Percentiles rank a stretch among this genome's conserved stretches.
Evolutionary conservation across 2,113 vertebrate species (phyloP).

Genomic region (Thomomys bottae): DNA sequence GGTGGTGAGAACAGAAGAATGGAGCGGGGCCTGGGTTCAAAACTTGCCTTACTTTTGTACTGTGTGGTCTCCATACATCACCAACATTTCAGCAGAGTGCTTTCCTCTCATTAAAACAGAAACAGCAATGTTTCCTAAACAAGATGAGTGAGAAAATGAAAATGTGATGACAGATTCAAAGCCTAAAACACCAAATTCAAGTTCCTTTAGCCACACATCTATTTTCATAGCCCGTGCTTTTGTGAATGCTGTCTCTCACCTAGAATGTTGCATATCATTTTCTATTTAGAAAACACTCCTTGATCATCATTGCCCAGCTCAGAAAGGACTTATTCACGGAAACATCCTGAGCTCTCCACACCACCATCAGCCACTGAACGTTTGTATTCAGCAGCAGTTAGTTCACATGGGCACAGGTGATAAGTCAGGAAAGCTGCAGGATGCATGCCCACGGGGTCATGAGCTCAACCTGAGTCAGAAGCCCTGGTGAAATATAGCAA

Average conservation of each 20-base stretch:
- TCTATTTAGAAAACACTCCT: neutral
- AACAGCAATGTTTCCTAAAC: neutral
- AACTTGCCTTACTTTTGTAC: neutral
- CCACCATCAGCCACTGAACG: neutral
- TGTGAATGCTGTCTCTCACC: neutral
- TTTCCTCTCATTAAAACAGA: neutral
- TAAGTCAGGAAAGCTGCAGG: neutral
- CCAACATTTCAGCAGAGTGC: neutral
- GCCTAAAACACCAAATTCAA: neutral
- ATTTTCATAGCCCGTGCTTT: neutral
- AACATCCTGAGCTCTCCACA: neutral
- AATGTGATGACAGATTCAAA: neutral
- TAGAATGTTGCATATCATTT: neutral
- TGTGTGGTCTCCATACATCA: neutral
- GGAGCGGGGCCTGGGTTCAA: neutral
- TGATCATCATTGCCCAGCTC: neutral
- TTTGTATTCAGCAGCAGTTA: neutral
- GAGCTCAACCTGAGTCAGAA: neutral
- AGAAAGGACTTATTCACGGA: constrained; percentile 28
- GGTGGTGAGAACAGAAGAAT: neutral
- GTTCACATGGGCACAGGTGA: neutral
- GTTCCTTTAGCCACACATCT: neutral
- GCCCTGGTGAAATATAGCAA: neutral
- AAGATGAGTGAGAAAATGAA: neutral
- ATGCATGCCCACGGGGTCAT: neutral